phyloP scores from a whole-genome alignment of 1,140 invertebrate species.

The Cherax destructor region DNA sequence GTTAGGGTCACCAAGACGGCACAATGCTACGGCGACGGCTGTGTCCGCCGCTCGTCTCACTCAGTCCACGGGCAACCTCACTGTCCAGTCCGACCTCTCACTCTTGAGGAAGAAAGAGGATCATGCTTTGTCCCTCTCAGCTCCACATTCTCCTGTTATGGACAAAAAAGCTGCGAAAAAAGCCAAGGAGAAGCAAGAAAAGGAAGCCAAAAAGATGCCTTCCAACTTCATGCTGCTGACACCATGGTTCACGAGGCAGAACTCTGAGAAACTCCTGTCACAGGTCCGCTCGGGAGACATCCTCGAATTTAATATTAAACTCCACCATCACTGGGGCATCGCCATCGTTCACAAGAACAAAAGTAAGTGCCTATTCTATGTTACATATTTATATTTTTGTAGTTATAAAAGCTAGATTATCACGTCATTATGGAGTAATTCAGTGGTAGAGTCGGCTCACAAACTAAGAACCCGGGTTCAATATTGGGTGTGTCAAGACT shows the following conservation, averaged over 20 bases:
- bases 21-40: constrained; percentile 10
- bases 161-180: constrained; percentile 66
- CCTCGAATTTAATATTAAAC: constrained; percentile 69
- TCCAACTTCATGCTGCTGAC: constrained; percentile 70
- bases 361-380: constrained; percentile 43
- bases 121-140: not conserved
- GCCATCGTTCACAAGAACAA: constrained; percentile 67
- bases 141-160: constrained; percentile 36
- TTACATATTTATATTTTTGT: too few relatives aligned
- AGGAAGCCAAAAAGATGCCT: constrained; percentile 60
- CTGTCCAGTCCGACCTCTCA: constrained; percentile 47
- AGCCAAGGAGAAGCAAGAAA: constrained; percentile 63
- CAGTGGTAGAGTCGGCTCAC: too few relatives aligned
- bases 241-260: constrained; percentile 65
- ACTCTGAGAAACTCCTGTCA: constrained; percentile 62
- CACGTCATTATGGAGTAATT: too few relatives aligned
- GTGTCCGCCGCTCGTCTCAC: constrained; percentile 39
- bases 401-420: too few relatives aligned
- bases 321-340: constrained; percentile 70
- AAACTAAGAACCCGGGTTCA: too few relatives aligned
- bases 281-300: constrained; percentile 63
- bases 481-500: too few relatives aligned
- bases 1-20: constrained; percentile 44
- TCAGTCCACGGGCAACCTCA: constrained; percentile 60
- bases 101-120: constrained; percentile 60